These are phyloP conservation scores for Phania funesta DNA, from an alignment of 2,888 invertebrate species.

Conservation along the genomic window DNA sequence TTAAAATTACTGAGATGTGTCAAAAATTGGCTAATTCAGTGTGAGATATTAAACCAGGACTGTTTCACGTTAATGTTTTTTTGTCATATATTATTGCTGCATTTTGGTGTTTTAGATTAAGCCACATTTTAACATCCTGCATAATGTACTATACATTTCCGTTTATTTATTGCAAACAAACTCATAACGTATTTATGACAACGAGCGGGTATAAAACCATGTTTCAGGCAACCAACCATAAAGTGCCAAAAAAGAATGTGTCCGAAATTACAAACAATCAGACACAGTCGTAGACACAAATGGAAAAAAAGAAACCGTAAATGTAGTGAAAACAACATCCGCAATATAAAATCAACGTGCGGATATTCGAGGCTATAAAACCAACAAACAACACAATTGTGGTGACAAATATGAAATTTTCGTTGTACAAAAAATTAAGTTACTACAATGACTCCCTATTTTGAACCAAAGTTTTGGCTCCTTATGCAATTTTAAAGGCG, in stretches of 20 bases:
- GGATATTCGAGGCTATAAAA: constrained; percentile 63
- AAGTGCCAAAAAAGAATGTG: constrained; percentile 35
- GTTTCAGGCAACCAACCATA: constrained; percentile 29
- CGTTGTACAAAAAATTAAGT: constrained; percentile 51
- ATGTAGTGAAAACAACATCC: constrained; percentile 61
- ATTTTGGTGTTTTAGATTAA: constrained; percentile 62
- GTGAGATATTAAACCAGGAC: constrained; percentile 49
- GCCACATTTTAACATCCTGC: constrained; percentile 65
- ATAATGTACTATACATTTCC: constrained; percentile 61
- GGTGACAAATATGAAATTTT: constrained; percentile 66
- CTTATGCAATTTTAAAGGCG: constrained; percentile 9
- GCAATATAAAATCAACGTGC: constrained; percentile 60
- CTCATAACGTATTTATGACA: constrained; percentile 25
- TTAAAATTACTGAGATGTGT: constrained; percentile 34
- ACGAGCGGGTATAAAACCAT: constrained; percentile 6
- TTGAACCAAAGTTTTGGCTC: constrained; percentile 11
- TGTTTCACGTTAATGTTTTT: background rate
- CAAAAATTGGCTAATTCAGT: constrained; percentile 56
- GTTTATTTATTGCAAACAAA: constrained; percentile 60
- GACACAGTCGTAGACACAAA: background rate
- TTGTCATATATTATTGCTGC: constrained; percentile 10
- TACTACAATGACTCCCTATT: constrained; percentile 33
- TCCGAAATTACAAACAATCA: constrained; percentile 30
- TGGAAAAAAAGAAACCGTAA: constrained; percentile 16
- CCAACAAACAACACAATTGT: constrained; percentile 58